These are phyloP conservation scores for Hypomecis punctinalis DNA, from an alignment of 2,888 invertebrate genomes.

Conservation along the genomic window DNA sequence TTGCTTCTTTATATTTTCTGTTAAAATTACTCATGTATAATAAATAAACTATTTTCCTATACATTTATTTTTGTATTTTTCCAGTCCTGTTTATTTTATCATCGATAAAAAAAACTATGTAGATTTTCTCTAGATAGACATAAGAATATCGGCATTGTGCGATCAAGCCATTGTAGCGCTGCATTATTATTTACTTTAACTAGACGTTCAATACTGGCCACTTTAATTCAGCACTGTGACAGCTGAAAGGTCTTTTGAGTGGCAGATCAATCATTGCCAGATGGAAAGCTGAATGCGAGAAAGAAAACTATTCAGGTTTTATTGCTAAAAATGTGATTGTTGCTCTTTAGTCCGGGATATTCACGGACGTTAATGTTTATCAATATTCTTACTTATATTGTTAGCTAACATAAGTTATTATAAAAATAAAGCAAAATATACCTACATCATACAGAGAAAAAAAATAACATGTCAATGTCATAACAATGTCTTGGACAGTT, in stretches of 20 bases:
- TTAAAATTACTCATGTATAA: too few relatives aligned
- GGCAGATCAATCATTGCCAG: conserved; percentile 32
- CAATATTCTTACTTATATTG: background rate
- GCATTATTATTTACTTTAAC: conserved; percentile 38
- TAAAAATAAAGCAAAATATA: too few relatives aligned
- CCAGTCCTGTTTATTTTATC: too few relatives aligned
- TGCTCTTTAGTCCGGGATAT: background rate
- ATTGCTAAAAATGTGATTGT: background rate
- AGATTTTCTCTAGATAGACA: background rate
- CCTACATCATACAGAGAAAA: too few relatives aligned
- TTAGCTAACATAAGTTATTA: too few relatives aligned
- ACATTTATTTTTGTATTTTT: too few relatives aligned
- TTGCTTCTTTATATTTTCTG: too few relatives aligned
- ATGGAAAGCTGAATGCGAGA: conserved; percentile 19
- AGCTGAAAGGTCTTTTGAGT: conserved; percentile 64
- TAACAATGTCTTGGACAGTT: too few relatives aligned
- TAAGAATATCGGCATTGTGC: conserved; percentile 26
- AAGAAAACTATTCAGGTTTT: conserved; percentile 5
- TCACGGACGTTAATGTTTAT: background rate
- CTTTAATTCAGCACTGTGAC: conserved; percentile 66
- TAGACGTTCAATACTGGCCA: conserved; percentile 52
- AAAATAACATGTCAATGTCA: too few relatives aligned
- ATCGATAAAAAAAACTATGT: too few relatives aligned
- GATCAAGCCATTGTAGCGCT: conserved; percentile 30
- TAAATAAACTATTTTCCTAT: too few relatives aligned